Evolutionary conservation across 2,113 vertebrate species (phyloP).

Genomic region (Anoplopoma fimbria): DNA sequence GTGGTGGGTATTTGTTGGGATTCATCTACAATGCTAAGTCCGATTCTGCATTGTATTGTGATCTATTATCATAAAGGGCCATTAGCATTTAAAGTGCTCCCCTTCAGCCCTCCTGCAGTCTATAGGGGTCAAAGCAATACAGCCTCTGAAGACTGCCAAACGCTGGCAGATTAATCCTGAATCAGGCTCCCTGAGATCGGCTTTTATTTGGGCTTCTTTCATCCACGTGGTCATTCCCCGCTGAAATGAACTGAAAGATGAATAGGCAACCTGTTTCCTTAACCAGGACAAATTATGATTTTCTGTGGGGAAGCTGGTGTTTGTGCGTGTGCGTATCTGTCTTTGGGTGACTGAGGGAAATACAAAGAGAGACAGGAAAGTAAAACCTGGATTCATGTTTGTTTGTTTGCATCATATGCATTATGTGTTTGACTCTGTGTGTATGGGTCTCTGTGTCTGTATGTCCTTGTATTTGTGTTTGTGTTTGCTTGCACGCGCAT

Average conservation of each 20-base stretch:
- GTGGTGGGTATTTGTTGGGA: conserved; percentile 38
- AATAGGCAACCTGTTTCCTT: conserved; percentile 65
- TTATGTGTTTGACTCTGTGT: conserved; percentile 70
- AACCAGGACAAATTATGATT: conserved; percentile 52
- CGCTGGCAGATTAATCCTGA: conserved; percentile 72
- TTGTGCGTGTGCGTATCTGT: conserved; percentile 16
- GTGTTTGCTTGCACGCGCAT: conserved; percentile 1
- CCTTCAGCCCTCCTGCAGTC: conserved; percentile 68
- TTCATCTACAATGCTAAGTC: conserved; percentile 56
- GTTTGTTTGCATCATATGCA: conserved; percentile 77
- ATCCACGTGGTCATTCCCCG: conserved; percentile 56
- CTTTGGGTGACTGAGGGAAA: conserved; percentile 38
- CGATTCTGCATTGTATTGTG: conserved; percentile 68
- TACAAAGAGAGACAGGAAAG: conserved; percentile 47
- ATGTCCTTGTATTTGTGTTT: conserved; percentile 13
- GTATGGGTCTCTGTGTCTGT: conserved; percentile 30
- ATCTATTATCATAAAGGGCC: conserved; percentile 76
- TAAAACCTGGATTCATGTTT: conserved; percentile 71
- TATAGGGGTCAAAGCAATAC: conserved; percentile 73
- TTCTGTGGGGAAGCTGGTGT: conserved; percentile 7
- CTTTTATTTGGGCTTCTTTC: conserved; percentile 65
- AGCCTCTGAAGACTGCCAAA: conserved; percentile 72
- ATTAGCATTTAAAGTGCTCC: conserved; percentile 82
- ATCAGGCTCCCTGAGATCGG: conserved; percentile 64
- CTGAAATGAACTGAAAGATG: conserved; percentile 66